Evolutionary conservation across 2,888 invertebrate genomes (phyloP).

Genomic region (Fissipunctia ypsillon): DNA sequence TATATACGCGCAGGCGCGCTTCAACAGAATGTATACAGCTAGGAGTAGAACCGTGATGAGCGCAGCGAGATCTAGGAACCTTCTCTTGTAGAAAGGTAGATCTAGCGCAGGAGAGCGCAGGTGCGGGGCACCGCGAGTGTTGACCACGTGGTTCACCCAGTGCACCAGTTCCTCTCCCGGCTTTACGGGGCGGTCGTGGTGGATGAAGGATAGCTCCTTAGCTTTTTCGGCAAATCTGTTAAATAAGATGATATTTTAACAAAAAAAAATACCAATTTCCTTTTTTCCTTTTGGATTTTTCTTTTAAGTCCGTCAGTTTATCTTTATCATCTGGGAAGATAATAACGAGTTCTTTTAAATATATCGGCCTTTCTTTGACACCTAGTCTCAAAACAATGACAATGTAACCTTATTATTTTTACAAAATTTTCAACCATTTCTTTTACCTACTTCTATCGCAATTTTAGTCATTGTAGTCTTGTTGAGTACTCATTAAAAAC

Average conservation of each 20-base stretch:
- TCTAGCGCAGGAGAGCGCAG: conserved; percentile 69
- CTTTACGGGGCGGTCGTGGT: conserved; percentile 83
- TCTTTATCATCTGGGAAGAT: not conserved
- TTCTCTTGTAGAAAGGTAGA: conserved; percentile 70
- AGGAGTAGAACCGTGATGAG: conserved; percentile 22
- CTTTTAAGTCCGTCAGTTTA: not conserved
- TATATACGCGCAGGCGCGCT: not conserved
- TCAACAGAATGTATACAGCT: conserved; percentile 21
- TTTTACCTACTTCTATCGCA: not conserved
- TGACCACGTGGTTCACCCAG: conserved; percentile 92
- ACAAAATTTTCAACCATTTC: not conserved
- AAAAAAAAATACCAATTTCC: too few species aligned
- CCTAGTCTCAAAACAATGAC: not conserved
- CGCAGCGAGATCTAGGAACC: conserved; percentile 68
- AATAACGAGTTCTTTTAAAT: not conserved
- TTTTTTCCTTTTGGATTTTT: not conserved
- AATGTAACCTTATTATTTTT: not conserved
- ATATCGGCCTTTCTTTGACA: not conserved
- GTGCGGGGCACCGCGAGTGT: conserved; percentile 89
- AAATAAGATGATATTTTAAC: not conserved
- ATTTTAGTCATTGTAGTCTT: not conserved
- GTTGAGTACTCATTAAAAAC: not conserved
- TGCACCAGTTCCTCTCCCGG: conserved; percentile 91
- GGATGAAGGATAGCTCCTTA: conserved; percentile 63
- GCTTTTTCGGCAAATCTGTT: conserved; percentile 65